Conservation (phyloP, 2,113 vertebrate genomes). For the Sarotherodon lohbergeri region DNA sequence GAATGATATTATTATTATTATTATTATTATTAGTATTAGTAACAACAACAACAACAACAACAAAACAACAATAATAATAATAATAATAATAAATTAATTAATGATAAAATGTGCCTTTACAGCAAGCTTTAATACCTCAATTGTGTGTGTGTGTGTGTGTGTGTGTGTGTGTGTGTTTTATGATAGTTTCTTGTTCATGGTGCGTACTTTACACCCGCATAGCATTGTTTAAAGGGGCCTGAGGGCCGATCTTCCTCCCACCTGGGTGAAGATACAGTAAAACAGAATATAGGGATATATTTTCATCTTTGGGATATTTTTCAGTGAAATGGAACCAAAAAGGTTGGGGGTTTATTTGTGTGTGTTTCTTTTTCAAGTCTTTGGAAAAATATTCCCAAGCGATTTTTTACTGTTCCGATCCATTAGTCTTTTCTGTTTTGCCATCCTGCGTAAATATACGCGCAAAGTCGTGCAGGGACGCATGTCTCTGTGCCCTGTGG, state of each 20-base stretch:
- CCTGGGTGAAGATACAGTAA: neutral
- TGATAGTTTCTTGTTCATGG: neutral
- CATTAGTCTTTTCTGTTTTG: neutral
- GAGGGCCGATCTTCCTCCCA: neutral
- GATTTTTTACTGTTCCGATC: neutral
- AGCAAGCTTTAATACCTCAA: neutral
- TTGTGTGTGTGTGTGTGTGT: no score
- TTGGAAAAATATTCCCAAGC: neutral
- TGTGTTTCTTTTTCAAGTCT: neutral
- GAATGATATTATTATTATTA: neutral
- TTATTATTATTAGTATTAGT: neutral
- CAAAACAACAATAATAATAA: no score
- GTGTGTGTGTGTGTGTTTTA: neutral
- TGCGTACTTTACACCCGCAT: neutral
- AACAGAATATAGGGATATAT: fast-evolving
- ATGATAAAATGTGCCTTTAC: neutral
- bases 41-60: no score
- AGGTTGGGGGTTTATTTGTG: neutral
- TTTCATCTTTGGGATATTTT: neutral
- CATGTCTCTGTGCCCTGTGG: neutral
- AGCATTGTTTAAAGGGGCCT: neutral
- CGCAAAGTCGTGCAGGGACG: neutral
- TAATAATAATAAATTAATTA: neutral
- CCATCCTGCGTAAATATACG: neutral
- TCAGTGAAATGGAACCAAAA: neutral